phyloP scores from a whole-genome alignment of 2,888 invertebrate species.

The Morpho helenor region DNA sequence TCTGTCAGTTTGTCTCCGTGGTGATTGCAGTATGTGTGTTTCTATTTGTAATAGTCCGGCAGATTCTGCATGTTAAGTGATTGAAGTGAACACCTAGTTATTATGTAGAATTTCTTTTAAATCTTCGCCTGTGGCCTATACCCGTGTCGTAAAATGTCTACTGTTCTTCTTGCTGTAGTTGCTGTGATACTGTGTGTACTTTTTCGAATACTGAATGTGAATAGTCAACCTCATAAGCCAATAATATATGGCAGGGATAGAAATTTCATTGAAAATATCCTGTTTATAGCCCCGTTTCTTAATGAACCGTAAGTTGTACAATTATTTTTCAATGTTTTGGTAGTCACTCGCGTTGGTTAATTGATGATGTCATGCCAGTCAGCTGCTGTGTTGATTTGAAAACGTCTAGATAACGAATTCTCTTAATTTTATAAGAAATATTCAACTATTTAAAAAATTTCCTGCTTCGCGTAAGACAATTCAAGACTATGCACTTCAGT shows the following conservation, averaged over 20 bases:
- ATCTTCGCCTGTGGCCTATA: slow-evolving; percentile 25
- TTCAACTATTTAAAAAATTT: too few species aligned
- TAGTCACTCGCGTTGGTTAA: slow-evolving; percentile 16
- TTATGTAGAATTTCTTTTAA: slow-evolving; percentile 52
- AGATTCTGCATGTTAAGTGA: too few species aligned
- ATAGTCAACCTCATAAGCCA: slow-evolving; percentile 89
- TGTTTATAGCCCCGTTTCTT: slow-evolving; percentile 88
- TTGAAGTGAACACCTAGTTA: slow-evolving; percentile 38
- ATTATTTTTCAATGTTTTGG: slow-evolving; percentile 15
- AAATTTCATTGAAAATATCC: slow-evolving; percentile 86
- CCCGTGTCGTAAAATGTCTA: slow-evolving; percentile 81
- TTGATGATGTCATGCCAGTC: slow-evolving; percentile 54
- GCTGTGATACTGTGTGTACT: slow-evolving; percentile 91
- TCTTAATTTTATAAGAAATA: not conserved
- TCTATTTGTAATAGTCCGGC: not conserved
- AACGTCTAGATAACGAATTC: not conserved
- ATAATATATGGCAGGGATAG: slow-evolving; percentile 87
- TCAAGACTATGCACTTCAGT: too few species aligned
- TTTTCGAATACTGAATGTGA: slow-evolving; percentile 91
- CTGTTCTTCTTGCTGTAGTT: slow-evolving; percentile 87
- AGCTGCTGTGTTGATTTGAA: slow-evolving; percentile 6
- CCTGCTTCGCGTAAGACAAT: too few species aligned
- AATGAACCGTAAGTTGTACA: slow-evolving; percentile 86
- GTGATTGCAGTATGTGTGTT: slow-evolving; percentile 23
- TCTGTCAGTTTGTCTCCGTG: slow-evolving; percentile 12